phyloP scores from a whole-genome alignment of 1,140 invertebrate genomes.

The Druon quercuslanigerum region DNA sequence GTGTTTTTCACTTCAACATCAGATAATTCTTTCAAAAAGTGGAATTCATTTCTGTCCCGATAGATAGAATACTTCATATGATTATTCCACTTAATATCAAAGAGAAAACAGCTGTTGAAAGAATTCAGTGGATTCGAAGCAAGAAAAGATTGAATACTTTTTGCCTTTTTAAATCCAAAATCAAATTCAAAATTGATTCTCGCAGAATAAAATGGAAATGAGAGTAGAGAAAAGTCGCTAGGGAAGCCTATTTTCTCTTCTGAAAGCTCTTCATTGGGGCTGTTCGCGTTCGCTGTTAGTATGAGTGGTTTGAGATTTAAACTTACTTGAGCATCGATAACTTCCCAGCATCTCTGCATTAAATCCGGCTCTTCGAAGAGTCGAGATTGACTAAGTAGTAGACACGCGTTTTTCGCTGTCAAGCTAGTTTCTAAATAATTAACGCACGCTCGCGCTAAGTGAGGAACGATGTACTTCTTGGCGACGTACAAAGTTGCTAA shows the following conservation, averaged over 20 bases:
- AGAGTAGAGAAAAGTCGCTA: background rate
- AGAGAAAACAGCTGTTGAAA: conserved; percentile 58
- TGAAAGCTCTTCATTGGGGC: background rate
- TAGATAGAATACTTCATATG: conserved; percentile 55
- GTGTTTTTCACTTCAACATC: conserved; percentile 69
- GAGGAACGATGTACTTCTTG: conserved; percentile 95
- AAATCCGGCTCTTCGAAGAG: conserved; percentile 94
- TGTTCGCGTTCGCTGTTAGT: conserved; percentile 13
- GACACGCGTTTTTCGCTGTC: conserved; percentile 93
- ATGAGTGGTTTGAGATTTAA: conserved; percentile 52
- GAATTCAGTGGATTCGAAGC: conserved; percentile 52
- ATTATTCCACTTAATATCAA: conserved; percentile 51
- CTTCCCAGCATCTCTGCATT: conserved; percentile 96
- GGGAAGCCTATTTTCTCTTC: conserved; percentile 26
- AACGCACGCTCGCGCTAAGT: conserved; percentile 91
- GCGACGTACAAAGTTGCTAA: conserved; percentile 92
- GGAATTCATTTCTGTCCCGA: conserved; percentile 68
- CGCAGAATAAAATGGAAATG: conserved; percentile 21
- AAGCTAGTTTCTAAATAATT: conserved; percentile 94
- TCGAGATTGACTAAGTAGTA: conserved; percentile 91
- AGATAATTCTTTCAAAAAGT: conserved; percentile 62
- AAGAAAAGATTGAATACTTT: background rate
- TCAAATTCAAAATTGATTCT: conserved; percentile 38
- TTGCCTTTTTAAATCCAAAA: background rate
- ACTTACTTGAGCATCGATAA: conserved; percentile 92